These are phyloP conservation scores for Ganaspis brasiliensis DNA, from an alignment of 2,888 invertebrate species.

Conservation along the genomic window DNA sequence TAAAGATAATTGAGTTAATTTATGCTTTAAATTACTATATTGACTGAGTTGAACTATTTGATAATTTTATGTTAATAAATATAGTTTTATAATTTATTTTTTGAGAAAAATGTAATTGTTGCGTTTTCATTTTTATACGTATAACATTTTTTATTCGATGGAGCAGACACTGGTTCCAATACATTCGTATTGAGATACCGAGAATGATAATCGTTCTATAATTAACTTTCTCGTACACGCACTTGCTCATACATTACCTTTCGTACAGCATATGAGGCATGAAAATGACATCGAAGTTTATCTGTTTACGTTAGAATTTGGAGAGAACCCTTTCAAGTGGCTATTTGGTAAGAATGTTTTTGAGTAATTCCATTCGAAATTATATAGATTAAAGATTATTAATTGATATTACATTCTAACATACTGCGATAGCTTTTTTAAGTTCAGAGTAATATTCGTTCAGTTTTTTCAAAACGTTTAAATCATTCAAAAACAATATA, in stretches of 20 bases:
- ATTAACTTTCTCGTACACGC: constrained; percentile 16
- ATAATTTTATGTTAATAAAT: too few species aligned
- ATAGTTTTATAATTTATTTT: too few species aligned
- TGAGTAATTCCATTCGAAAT: neutral
- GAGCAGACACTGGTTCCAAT: neutral
- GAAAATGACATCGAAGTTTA: constrained; percentile 6
- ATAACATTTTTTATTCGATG: constrained; percentile 5
- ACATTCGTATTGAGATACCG: constrained; percentile 22
- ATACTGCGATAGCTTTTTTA: too few species aligned
- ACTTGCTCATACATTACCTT: constrained; percentile 12
- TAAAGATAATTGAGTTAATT: too few species aligned
- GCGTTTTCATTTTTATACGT: too few species aligned
- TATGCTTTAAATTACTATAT: too few species aligned
- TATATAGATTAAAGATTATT: neutral
- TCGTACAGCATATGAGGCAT: neutral
- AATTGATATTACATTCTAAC: too few species aligned
- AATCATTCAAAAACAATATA: too few species aligned
- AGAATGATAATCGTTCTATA: constrained; percentile 37
- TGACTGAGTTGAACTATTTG: too few species aligned
- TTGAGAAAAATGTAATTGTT: too few species aligned
- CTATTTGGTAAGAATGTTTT: constrained; percentile 1
- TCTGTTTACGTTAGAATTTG: constrained; percentile 8
- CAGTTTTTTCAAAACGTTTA: too few species aligned
- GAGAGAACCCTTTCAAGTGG: neutral
- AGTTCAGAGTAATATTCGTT: too few species aligned